phyloP scores from a whole-genome alignment of 2,113 vertebrate genomes.

The Ammodytes dubius region DNA sequence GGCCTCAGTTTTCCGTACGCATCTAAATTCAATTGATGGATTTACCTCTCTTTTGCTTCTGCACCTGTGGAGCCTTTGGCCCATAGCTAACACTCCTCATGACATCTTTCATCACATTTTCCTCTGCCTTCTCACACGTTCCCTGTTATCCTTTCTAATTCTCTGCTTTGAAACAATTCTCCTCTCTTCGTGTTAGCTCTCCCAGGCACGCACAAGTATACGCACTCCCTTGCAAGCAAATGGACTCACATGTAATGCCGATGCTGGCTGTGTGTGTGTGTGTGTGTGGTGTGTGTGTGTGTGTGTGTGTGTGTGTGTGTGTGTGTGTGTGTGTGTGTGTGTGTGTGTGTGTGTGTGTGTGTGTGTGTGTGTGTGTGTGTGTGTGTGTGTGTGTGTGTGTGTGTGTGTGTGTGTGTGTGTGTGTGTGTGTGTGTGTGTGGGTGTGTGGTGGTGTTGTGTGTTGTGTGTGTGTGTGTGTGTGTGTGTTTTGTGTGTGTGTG shows the following conservation, averaged over 20 bases:
- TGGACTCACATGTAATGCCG: conserved; percentile 49
- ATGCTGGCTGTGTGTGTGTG: conserved; percentile 9
- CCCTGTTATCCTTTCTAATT: conserved; percentile 44
- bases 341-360: conserved; percentile 39
- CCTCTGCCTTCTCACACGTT: conserved; percentile 39
- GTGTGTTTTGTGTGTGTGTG: conserved; percentile 11
- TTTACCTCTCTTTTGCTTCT: conserved; percentile 3
- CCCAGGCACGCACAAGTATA: conserved; percentile 45
- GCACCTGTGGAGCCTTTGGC: conserved; percentile 31
- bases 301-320: conserved; percentile 27
- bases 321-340: conserved; percentile 26
- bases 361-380: not conserved
- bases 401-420: not conserved
- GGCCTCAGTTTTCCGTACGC: not conserved
- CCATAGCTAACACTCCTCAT: conserved; percentile 11
- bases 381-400: conserved; percentile 47
- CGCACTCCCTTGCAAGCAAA: conserved; percentile 18
- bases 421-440: conserved; percentile 45
- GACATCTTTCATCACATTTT: conserved; percentile 45
- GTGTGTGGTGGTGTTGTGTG: too few relatives aligned
- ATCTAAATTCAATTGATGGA: conserved; percentile 26
- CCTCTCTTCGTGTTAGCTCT: conserved; percentile 19
- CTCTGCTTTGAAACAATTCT: conserved; percentile 55
- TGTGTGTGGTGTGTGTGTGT: conserved; percentile 43
- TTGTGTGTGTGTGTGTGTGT: conserved; percentile 18